These are phyloP conservation scores for Miichthys miiuy DNA, from an alignment of 2,797 vertebrate species.

Conservation along the genomic window DNA sequence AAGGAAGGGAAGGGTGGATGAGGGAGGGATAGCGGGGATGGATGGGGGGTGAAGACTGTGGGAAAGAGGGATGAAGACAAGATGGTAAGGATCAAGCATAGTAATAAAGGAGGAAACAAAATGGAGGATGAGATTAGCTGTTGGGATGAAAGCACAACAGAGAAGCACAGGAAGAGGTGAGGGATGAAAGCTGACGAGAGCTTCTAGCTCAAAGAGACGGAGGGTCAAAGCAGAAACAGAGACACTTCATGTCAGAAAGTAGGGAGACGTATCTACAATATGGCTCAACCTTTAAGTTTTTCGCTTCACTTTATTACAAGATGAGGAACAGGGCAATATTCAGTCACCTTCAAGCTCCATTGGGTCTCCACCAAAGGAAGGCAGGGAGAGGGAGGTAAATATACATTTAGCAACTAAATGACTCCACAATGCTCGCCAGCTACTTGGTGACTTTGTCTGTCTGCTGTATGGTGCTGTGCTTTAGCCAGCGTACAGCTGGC, in stretches of 20 bases:
- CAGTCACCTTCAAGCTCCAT: background rate
- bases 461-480: background rate
- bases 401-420: background rate
- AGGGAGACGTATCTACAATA: background rate
- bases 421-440: background rate
- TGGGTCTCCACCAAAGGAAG: too few relatives aligned
- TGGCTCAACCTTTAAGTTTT: too few relatives aligned
- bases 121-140: slow-evolving; percentile 36
- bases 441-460: background rate
- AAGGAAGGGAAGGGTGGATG: slow-evolving; percentile 24
- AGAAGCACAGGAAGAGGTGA: slow-evolving; percentile 33
- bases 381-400: too few relatives aligned
- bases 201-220: slow-evolving; percentile 2
- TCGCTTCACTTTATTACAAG: background rate
- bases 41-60: slow-evolving; percentile 23
- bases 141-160: slow-evolving; percentile 12
- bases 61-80: slow-evolving; percentile 47
- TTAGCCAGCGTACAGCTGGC: background rate
- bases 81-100: slow-evolving; percentile 37
- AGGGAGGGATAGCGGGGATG: slow-evolving; percentile 15
- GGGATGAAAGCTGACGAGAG: background rate
- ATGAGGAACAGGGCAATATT: background rate
- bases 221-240: background rate
- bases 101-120: slow-evolving; percentile 34
- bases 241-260: background rate